A percentile compares a stretch with the other conserved stretches of the same genome.
phyloP scores from a whole-genome alignment of 2,797 vertebrate genomes.

The Sibirionetta formosa region DNA sequence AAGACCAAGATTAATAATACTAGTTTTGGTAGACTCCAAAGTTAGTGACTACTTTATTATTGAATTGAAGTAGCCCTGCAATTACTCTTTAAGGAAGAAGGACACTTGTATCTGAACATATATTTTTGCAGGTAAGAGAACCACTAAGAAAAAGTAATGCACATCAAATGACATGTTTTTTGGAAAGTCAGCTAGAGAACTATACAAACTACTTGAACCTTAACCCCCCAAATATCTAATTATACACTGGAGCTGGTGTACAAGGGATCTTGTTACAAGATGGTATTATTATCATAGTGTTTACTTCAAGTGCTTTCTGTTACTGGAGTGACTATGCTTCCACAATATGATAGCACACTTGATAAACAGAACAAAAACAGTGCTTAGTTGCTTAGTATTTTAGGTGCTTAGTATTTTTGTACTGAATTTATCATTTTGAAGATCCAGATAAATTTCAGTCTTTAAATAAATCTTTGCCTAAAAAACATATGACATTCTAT shows the following conservation, averaged over 20 bases:
- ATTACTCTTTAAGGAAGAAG: too few relatives aligned
- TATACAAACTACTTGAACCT: neutral
- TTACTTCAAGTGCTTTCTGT: neutral
- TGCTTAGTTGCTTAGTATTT: neutral
- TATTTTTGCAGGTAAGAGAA: neutral
- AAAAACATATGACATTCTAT: neutral
- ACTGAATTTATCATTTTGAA: neutral
- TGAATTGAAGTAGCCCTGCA: neutral
- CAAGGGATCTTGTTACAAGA: neutral
- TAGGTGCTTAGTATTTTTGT: neutral
- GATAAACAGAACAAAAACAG: neutral
- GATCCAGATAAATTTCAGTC: neutral
- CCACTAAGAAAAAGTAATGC: neutral
- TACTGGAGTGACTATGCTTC: neutral
- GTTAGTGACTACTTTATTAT: neutral
- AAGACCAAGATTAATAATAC: neutral
- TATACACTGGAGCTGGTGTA: neutral
- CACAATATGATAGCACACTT: neutral
- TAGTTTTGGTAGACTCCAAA: neutral
- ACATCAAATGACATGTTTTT: rapidly evolving
- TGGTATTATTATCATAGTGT: neutral
- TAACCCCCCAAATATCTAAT: neutral
- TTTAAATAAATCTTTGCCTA: slow-evolving; percentile 32
- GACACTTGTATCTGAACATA: neutral
- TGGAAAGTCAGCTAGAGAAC: neutral